Evolutionary conservation across 2,888 invertebrate genomes (phyloP).

Genomic region (Orthosia cruda): DNA sequence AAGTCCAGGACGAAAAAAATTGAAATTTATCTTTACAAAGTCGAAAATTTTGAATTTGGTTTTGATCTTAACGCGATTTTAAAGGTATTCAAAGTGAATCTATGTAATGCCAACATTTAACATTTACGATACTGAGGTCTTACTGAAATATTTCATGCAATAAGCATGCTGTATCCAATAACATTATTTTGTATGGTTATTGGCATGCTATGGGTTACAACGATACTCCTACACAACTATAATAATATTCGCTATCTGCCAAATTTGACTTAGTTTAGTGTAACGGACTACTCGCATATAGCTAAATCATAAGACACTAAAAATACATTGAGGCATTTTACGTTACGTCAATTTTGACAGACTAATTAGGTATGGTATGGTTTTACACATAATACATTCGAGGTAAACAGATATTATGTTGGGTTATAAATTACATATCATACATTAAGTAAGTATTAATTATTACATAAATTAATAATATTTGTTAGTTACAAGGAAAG

Average conservation of each 20-base stretch:
- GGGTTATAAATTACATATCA: constrained; percentile 45
- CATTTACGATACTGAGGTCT: constrained; percentile 69
- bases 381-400: constrained; percentile 46
- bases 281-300: constrained; percentile 4
- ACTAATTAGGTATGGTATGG: constrained; percentile 34
- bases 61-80: constrained; percentile 30
- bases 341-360: constrained; percentile 66
- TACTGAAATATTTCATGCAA: constrained; percentile 81
- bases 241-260: constrained; percentile 55
- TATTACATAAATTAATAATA: constrained; percentile 47
- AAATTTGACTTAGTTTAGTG: constrained; percentile 58
- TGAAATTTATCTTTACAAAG: constrained; percentile 40
- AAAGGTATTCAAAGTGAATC: constrained; percentile 64
- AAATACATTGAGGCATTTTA: constrained; percentile 11
- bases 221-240: constrained; percentile 64
- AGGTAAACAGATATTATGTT: constrained; percentile 51
- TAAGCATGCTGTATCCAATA: constrained; percentile 81
- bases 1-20: constrained; percentile 59
- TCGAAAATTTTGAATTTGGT: constrained; percentile 53
- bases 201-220: constrained; percentile 79
- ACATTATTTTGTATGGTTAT: constrained; percentile 72
- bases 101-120: constrained; percentile 66
- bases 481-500: constrained; percentile 15
- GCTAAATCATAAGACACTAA: neutral
- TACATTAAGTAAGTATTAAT: constrained; percentile 51